Conservation (phyloP, 2,797 vertebrate species). For the Rhodeus uyekii region DNA sequence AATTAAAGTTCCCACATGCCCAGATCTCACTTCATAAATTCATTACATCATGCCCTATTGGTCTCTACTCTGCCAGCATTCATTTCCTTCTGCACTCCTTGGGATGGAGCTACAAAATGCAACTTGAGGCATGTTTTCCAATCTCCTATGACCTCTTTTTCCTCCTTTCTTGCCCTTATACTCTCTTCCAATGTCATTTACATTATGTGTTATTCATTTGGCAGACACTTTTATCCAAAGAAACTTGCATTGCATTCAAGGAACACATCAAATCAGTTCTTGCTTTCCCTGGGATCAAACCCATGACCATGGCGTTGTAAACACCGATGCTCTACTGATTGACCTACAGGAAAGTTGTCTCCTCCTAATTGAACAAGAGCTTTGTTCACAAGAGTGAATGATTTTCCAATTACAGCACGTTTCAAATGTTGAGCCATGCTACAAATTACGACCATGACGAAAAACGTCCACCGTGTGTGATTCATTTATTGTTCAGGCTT, state of each 20-base stretch:
- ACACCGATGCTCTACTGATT: no score
- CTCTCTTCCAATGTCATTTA: constrained; percentile 16
- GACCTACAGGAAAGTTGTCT: no score
- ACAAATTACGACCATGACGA: constrained; percentile 39
- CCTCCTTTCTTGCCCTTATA: not conserved
- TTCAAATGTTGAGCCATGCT: constrained; percentile 8
- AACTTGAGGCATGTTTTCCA: constrained; percentile 31
- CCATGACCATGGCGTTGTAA: no score
- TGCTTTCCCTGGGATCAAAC: no score
- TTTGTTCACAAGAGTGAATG: no score
- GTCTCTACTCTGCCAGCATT: constrained; percentile 24
- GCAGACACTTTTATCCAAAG: no score
- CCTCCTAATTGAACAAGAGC: constrained; percentile 34
- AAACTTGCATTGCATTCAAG: no score
- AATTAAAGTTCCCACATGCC: constrained; percentile 35
- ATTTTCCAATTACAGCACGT: no score
- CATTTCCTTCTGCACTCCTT: constrained; percentile 37
- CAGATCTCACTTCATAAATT: constrained; percentile 49
- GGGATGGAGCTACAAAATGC: not conserved
- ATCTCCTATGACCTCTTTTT: not conserved
- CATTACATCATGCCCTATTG: constrained; percentile 24
- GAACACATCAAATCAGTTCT: no score
- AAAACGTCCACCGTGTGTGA: not conserved
- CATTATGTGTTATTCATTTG: no score
- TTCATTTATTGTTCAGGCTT: not conserved